Base-by-base conservation (phyloP, 64 coral and sea anemone species). In the Cladopsammia gracilis region DNA sequence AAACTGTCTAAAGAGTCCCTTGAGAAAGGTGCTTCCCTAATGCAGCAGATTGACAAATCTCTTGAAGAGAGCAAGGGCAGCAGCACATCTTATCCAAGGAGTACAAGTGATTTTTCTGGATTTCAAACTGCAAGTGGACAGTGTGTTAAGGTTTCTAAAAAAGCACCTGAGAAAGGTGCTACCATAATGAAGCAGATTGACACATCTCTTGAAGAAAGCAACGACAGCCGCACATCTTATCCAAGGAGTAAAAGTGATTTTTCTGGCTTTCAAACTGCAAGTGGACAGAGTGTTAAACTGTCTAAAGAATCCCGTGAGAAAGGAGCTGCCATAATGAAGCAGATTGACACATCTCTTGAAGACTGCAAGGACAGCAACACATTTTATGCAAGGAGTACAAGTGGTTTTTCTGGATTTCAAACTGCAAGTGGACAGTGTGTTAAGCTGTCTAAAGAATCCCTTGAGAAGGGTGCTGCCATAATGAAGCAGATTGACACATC, bases 81-180 rank as follows among this genome's bases (percentile, higher is more conserved):
- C 24, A 19, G 0, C 59, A 42, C 2, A 83, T 45, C 13, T 11
- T 43, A 26, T 25, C 12, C n/a, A 78, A 12, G 24, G 2, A 58
- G 47, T 13, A 20, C 20, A 18, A 6, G 53, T 22, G 7, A 3
- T 48, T 69, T 66, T 46, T 18, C 79, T 60, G 80, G 90, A 46
- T 92, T 92, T 25, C 61, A 92, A 49, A 92, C 90, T 22, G 80
- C 90, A 18, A 19, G 90, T 76, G 90, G 90, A 26, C 81, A 92
- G 43, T 56, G 60, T 20, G 54, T 92, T 0, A 77, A 71, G 0
- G 44, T 92, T 11, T 92, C 90, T 25, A 48, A 64, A 68, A 70
- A 85, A 68, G 52, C 90, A n/a, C 4, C 77, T 6, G 22, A 85
- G 43, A 92, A 86, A 72, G 90, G 67, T 7, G 73, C 59, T 20